phyloP scores from a whole-genome alignment of 92 coral and sea anemone species.

The Phymanthus crucifer region DNA sequence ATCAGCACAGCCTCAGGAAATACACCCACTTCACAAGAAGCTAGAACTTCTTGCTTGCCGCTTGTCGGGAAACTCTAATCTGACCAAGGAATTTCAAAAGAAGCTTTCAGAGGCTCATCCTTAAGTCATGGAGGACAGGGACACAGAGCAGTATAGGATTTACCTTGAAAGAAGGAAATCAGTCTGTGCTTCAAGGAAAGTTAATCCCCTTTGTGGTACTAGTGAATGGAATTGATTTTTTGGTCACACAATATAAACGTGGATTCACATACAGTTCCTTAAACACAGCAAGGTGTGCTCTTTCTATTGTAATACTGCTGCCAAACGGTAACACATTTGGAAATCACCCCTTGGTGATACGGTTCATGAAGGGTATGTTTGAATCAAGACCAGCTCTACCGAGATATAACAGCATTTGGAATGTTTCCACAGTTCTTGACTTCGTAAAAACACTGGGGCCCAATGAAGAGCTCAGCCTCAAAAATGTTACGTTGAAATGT shows the following conservation, averaged over 20 bases:
- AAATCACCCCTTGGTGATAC: conserved; percentile 39
- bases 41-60: conserved; percentile 44
- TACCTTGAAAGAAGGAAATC: conserved; percentile 24
- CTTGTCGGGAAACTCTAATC: conserved; percentile 35
- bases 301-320: conserved; percentile 15
- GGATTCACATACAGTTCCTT: conserved; percentile 26
- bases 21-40: conserved; percentile 36
- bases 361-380: conserved; percentile 34
- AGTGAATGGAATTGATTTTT: background rate
- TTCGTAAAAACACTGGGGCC: conserved; percentile 17
- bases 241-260: conserved; percentile 9
- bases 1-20: conserved; percentile 41
- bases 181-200: conserved; percentile 25
- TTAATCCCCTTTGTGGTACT: conserved; percentile 18
- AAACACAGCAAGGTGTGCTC: conserved; percentile 29
- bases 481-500: background rate
- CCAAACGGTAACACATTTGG: conserved; percentile 7
- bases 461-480: conserved; percentile 4
- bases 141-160: conserved; percentile 32
- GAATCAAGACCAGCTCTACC: conserved; percentile 30
- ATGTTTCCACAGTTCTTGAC: conserved; percentile 13
- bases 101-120: conserved; percentile 34
- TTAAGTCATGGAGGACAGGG: conserved; percentile 35
- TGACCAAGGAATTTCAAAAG: conserved; percentile 34
- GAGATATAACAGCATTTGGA: conserved; percentile 35